phyloP scores from a whole-genome alignment of 2,113 vertebrate genomes.

The Eublepharis macularius region DNA sequence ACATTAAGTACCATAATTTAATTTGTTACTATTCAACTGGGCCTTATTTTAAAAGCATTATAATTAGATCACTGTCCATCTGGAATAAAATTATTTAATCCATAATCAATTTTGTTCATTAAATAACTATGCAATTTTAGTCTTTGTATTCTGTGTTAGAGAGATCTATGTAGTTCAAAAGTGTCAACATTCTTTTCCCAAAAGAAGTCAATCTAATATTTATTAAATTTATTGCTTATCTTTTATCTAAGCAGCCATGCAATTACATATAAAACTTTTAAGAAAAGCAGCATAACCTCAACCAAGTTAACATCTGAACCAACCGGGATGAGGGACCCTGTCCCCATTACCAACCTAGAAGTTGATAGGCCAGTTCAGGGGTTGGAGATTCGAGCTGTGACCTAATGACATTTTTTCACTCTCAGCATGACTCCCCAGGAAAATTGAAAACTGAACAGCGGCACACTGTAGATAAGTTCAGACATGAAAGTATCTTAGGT shows the following conservation, averaged over 20 bases:
- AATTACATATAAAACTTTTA: neutral
- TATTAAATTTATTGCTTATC: neutral
- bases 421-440: neutral
- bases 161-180: neutral
- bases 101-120: neutral
- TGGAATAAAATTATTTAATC: neutral
- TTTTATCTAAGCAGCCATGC: neutral
- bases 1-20: neutral
- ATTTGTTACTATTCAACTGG: neutral
- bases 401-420: neutral
- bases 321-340: too few relatives aligned
- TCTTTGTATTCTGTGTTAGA: neutral
- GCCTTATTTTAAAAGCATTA: neutral
- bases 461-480: neutral
- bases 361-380: neutral
- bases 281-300: neutral
- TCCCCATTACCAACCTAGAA: neutral
- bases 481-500: neutral
- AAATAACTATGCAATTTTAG: neutral
- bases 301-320: neutral
- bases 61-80: neutral
- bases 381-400: neutral
- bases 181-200: neutral
- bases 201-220: neutral
- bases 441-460: neutral